These are phyloP conservation scores for Amphiura filiformis DNA, from an alignment of 35 echinoderm and acorn worm genomes.

Conservation along the genomic window DNA sequence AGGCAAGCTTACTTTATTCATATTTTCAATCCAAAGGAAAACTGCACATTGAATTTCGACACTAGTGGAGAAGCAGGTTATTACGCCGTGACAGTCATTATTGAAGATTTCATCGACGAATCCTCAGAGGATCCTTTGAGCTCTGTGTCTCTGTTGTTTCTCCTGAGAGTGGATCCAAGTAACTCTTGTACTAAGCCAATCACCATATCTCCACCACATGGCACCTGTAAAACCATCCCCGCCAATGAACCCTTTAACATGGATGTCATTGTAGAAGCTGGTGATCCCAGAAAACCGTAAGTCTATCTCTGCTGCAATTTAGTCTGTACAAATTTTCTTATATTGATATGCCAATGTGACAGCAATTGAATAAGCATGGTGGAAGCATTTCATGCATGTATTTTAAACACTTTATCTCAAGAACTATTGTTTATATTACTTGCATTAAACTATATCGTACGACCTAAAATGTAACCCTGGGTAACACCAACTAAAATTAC, in stretches of 20 bases:
- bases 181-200: background rate
- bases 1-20: too few relatives aligned
- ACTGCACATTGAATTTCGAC: conserved; percentile 12
- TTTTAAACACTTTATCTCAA: too few relatives aligned
- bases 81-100: conserved; percentile 24
- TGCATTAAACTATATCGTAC: too few relatives aligned
- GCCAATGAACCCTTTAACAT: background rate
- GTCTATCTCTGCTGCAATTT: too few relatives aligned
- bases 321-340: too few relatives aligned
- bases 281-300: conserved; percentile 9
- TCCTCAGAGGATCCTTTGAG: background rate
- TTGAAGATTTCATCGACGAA: conserved; percentile 22
- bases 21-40: conserved; percentile 5
- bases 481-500: too few relatives aligned
- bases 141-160: conserved; percentile 22
- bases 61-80: background rate
- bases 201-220: background rate
- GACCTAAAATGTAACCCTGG: too few relatives aligned
- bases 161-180: background rate
- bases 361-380: too few relatives aligned
- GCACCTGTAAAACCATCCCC: conserved; percentile 27
- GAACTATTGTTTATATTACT: too few relatives aligned
- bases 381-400: too few relatives aligned
- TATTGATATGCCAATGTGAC: too few relatives aligned
- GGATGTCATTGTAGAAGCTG: background rate